These are phyloP conservation scores for Pangasius macronema DNA, from an alignment of 2,797 vertebrate genomes.

Conservation along the genomic window DNA sequence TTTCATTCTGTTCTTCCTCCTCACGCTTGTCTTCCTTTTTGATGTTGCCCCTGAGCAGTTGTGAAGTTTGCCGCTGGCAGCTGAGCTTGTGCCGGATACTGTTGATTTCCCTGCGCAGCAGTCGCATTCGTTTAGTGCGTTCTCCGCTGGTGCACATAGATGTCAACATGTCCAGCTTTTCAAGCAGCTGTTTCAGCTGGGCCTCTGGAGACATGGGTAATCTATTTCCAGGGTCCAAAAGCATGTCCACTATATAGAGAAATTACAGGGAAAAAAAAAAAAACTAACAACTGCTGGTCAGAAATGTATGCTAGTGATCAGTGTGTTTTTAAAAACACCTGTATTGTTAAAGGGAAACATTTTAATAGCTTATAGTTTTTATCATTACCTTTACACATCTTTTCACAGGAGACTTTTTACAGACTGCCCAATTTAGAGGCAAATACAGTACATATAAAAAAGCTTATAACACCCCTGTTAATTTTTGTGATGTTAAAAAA, in stretches of 20 bases:
- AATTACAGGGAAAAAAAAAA: background rate
- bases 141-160: conserved; percentile 90
- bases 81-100: conserved; percentile 83
- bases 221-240: conserved; percentile 89
- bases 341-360: background rate
- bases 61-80: conserved; percentile 75
- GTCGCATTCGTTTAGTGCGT: conserved; percentile 87
- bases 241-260: conserved; percentile 83
- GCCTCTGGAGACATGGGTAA: conserved; percentile 87
- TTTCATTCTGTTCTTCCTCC: conserved; percentile 60
- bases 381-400: background rate
- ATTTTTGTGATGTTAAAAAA: background rate
- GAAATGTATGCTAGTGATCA: background rate
- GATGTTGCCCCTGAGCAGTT: conserved; percentile 72
- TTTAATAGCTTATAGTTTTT: background rate
- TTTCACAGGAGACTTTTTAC: background rate
- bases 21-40: conserved; percentile 57
- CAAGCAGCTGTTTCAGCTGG: conserved; percentile 92
- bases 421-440: background rate
- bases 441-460: background rate
- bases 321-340: background rate
- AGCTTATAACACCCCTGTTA: background rate
- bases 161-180: conserved; percentile 90
- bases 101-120: conserved; percentile 93
- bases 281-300: background rate